Percentiles rank a stretch among this genome's conserved stretches.
Conservation (phyloP, 2,797 vertebrate genomes). For the Onychomys leucogaster region DNA sequence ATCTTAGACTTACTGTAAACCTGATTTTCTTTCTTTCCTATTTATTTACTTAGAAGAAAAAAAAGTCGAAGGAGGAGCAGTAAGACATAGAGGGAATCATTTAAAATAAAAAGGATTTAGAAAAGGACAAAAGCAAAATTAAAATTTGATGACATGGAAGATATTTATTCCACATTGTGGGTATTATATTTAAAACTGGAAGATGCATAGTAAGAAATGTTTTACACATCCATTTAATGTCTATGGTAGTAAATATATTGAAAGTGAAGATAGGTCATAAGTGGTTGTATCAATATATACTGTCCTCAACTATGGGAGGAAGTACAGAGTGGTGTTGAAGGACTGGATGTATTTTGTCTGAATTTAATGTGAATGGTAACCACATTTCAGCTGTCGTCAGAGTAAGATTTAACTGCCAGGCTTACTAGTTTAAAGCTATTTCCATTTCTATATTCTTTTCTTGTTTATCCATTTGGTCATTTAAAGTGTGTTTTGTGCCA, state of each 20-base stretch:
- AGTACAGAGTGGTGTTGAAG: background rate
- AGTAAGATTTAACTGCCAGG: background rate
- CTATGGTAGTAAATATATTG: background rate
- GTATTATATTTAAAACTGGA: slow-evolving; percentile 14
- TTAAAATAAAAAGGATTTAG: slow-evolving; percentile 39
- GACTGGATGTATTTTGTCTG: background rate
- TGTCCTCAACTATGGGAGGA: background rate
- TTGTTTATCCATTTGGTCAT: slow-evolving; percentile 6
- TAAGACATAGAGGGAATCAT: background rate
- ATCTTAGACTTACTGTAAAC: slow-evolving; percentile 65
- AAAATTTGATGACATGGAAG: slow-evolving; percentile 9
- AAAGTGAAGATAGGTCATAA: background rate
- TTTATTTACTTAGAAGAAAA: slow-evolving; percentile 61
- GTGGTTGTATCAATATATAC: background rate
- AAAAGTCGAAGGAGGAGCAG: slow-evolving; percentile 12
- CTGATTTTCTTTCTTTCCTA: background rate
- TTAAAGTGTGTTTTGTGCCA: slow-evolving; percentile 9
- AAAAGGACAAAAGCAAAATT: slow-evolving; percentile 37
- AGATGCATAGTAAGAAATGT: background rate
- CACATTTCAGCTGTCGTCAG: background rate
- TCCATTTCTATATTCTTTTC: background rate
- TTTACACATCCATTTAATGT: background rate
- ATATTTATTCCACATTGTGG: slow-evolving; percentile 45
- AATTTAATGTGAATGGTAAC: background rate
- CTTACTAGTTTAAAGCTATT: slow-evolving; percentile 28